Evolutionary conservation across 2,113 vertebrate species (phyloP).

Genomic region (Tachuris rubrigastra): DNA sequence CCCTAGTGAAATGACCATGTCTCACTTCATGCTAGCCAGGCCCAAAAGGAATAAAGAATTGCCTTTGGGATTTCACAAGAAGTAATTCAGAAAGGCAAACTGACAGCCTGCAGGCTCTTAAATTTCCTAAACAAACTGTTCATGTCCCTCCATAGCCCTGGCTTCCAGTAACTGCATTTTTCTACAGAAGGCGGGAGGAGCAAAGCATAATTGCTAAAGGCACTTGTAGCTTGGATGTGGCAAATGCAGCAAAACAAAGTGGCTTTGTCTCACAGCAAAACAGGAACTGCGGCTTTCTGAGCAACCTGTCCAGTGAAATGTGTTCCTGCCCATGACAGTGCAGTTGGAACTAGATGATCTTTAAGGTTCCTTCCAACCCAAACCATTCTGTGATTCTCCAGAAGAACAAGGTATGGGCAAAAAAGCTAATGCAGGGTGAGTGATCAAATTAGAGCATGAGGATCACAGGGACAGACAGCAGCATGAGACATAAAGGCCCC

Average conservation of each 20-base stretch:
- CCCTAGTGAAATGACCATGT: rapidly evolving
- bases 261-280: not conserved
- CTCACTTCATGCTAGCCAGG: not conserved
- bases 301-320: not conserved
- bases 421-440: not conserved
- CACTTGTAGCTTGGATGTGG: not conserved
- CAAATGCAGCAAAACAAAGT: not conserved
- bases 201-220: not conserved
- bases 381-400: not conserved
- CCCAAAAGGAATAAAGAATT: not conserved
- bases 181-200: not conserved
- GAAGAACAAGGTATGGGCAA: not conserved
- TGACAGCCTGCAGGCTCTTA: not conserved
- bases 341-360: not conserved
- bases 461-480: not conserved
- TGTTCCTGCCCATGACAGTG: not conserved
- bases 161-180: not conserved
- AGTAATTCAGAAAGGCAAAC: not conserved
- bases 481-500: not conserved
- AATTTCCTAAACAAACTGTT: not conserved
- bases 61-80: not conserved
- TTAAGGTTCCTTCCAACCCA: not conserved
- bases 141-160: not conserved
- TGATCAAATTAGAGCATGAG: not conserved
- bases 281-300: not conserved